A percentile compares a stretch with the other conserved stretches of the same genome.
Conservation (phyloP, 2,888 invertebrate species). For the Drosophila sordidapex region DNA sequence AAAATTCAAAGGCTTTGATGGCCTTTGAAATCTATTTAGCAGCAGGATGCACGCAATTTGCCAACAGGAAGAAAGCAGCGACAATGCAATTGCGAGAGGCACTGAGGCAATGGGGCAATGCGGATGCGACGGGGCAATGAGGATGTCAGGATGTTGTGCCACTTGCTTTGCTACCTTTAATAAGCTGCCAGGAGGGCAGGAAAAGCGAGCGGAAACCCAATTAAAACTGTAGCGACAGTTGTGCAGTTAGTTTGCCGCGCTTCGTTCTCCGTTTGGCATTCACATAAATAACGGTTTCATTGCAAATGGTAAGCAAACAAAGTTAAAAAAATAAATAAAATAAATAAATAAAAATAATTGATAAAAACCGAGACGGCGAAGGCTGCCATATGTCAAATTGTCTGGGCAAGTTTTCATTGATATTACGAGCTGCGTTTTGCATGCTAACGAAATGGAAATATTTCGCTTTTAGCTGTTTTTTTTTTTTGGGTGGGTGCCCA, state of each 20-base stretch:
- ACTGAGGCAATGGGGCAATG: slow-evolving; percentile 1
- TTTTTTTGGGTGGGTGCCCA: slow-evolving; percentile 30
- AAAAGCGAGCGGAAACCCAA: slow-evolving; percentile 48
- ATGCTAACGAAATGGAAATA: slow-evolving; percentile 58
- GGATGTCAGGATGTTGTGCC: slow-evolving; percentile 42
- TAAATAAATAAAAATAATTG: slow-evolving; percentile 1
- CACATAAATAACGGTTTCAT: slow-evolving; percentile 51
- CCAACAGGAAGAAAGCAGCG: slow-evolving; percentile 61
- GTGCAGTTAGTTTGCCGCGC: slow-evolving; percentile 15
- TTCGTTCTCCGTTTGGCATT: slow-evolving; percentile 21
- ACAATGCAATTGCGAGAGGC: slow-evolving; percentile 56
- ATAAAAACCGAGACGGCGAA: slow-evolving; percentile 24
- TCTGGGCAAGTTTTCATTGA: slow-evolving; percentile 43
- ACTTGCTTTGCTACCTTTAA: slow-evolving; percentile 54
- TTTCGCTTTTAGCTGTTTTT: neutral
- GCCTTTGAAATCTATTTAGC: slow-evolving; percentile 58
- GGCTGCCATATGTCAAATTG: slow-evolving; percentile 49
- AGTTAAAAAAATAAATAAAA: slow-evolving; percentile 6
- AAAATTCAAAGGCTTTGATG: slow-evolving; percentile 14
- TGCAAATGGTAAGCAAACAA: slow-evolving; percentile 32
- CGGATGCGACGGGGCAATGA: slow-evolving; percentile 3
- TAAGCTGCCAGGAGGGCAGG: slow-evolving; percentile 42
- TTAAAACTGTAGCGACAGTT: slow-evolving; percentile 43
- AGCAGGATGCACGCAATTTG: slow-evolving; percentile 71
- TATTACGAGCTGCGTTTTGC: slow-evolving; percentile 44